Percentiles rank a stretch among this genome's conserved stretches.
phyloP scores from a whole-genome alignment of 2,888 invertebrate genomes.

The Scrobipalpa costella region DNA sequence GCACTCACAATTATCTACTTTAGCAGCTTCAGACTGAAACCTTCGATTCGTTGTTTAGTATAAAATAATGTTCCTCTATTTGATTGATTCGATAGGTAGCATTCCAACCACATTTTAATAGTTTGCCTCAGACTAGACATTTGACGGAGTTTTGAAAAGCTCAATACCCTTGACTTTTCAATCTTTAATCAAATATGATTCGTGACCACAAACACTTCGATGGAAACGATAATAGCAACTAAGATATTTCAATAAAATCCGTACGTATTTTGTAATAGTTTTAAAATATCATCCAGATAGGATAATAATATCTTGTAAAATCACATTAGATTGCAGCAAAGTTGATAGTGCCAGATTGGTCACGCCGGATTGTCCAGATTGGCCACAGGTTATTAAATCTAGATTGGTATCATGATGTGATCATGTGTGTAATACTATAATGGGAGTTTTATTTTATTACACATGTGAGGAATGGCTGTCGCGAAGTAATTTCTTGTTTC shows the following conservation, averaged over 20 bases:
- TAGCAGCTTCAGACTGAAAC: no score
- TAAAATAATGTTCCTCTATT: no score
- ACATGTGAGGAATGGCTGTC: background rate
- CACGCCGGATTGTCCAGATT: background rate
- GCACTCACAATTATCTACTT: no score
- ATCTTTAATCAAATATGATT: background rate
- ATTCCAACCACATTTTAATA: no score
- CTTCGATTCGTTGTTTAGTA: no score
- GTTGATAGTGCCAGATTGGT: background rate
- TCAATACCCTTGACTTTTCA: background rate
- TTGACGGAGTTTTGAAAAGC: background rate
- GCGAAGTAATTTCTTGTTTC: background rate
- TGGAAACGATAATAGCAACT: background rate
- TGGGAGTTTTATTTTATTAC: conserved; percentile 1
- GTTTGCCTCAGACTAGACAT: no score
- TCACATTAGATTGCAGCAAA: background rate
- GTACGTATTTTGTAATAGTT: background rate
- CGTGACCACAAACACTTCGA: background rate
- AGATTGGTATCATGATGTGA: conserved; percentile 11
- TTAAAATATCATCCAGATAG: background rate
- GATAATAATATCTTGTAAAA: background rate
- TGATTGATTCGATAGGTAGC: no score
- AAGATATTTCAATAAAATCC: background rate
- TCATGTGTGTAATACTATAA: background rate
- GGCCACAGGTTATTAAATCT: conserved; percentile 4